Evolutionary conservation across 2,888 invertebrate species (phyloP).

Genomic region (Arrhopalites spinosus): DNA sequence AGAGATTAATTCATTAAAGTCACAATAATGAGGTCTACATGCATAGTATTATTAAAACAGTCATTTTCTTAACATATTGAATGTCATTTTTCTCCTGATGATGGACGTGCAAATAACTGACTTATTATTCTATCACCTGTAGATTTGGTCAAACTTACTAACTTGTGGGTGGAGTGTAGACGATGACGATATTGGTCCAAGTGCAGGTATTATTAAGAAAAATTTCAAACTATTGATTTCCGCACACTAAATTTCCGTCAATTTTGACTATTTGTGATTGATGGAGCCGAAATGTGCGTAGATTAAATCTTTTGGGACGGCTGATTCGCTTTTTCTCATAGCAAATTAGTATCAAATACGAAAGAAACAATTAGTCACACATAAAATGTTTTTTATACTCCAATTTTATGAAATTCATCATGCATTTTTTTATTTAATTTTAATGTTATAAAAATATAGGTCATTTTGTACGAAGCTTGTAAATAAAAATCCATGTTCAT

Average conservation of each 20-base stretch:
- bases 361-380: slow-evolving; percentile 15
- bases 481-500: too few species aligned
- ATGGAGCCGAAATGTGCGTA: slow-evolving; percentile 46
- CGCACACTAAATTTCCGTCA: slow-evolving; percentile 4
- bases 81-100: too few species aligned
- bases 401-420: neutral
- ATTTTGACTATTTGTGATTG: slow-evolving; percentile 12
- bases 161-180: slow-evolving; percentile 50
- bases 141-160: slow-evolving; percentile 49
- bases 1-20: slow-evolving; percentile 8
- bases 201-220: slow-evolving; percentile 24
- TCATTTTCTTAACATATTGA: too few species aligned
- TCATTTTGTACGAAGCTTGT: too few species aligned
- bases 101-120: too few species aligned
- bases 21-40: neutral
- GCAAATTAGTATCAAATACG: slow-evolving; percentile 21
- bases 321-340: slow-evolving; percentile 12
- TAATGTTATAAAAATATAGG: too few species aligned
- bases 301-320: slow-evolving; percentile 47
- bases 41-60: neutral
- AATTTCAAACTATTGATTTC: neutral
- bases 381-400: neutral
- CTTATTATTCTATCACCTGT: neutral
- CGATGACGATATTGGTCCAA: slow-evolving; percentile 53
- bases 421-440: neutral